Base-by-base conservation (phyloP, 2,113 vertebrate species). In the Orycteropus afer region DNA sequence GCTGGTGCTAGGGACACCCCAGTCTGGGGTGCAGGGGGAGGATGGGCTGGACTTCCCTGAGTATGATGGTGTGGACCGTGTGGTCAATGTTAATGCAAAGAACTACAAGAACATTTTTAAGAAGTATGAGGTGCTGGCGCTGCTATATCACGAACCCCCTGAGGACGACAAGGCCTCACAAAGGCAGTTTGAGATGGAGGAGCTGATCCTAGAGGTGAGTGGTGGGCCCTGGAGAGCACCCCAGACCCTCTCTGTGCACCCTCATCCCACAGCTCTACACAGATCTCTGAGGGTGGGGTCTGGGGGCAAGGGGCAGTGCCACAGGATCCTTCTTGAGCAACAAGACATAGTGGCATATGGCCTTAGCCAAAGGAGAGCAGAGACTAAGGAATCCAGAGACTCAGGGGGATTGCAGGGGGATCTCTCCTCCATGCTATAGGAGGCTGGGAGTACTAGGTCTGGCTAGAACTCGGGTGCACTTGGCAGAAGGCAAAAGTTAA, bases 21-120 rank as follows among this genome's bases (percentile, higher is more conserved):
- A 53, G 95, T 90, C 98, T 55, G 93, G 98, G 77, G 98, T 98
- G 65, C 98, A 95, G 96, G 98, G 98, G 14, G 98, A 99, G 59
- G 98, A 98, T 14, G 99, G 99, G 90, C 97, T 99, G 97, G 98
- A 99, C 90, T 98, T 99, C 96, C 99, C 99, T 0, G 98, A 99
- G 95, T 99, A 99, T 3, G 99, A 99, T 0, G 99, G 99, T 14
- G 98, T 98, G 97, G 99, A 99, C 97, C 99, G 99, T 0, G 99
- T 99, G 91, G 97, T 99, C 81, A 96, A 98, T 40, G 98, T 99
- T 96, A 98, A 90, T 37, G 82, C 97, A 88, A 99, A 99, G 97
- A 99, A 99, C 98, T 99, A 99, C 99, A 99, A 99, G 97, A 98
- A 98, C 0, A 80, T 99, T 95, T 99, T 99, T 98, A 99, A 99